These are phyloP conservation scores for Coracopsis vasa DNA, from an alignment of 2,113 vertebrate species.

Conservation along the genomic window DNA sequence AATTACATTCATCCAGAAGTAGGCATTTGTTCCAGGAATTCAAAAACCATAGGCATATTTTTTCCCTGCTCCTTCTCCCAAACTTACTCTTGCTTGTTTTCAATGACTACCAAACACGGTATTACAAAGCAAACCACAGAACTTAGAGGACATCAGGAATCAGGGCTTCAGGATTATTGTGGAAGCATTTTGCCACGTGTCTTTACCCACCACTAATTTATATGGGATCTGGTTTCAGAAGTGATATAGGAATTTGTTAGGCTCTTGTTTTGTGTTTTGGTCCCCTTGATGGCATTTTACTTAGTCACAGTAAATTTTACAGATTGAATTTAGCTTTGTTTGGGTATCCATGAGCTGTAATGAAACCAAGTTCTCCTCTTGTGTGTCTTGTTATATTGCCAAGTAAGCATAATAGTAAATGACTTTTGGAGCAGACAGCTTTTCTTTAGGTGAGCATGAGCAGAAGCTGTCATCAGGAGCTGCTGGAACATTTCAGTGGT, in stretches of 20 bases:
- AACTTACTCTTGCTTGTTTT: background rate
- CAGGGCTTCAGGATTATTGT: background rate
- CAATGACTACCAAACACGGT: background rate
- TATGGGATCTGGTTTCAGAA: background rate
- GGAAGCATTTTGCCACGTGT: fast-evolving
- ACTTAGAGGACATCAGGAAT: background rate
- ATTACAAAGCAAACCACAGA: background rate
- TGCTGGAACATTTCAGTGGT: background rate
- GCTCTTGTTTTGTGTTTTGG: background rate
- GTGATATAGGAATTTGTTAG: background rate
- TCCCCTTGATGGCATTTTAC: background rate
- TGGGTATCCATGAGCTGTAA: background rate
- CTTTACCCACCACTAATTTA: background rate
- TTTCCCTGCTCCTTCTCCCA: background rate
- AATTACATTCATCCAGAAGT: background rate
- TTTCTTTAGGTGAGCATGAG: background rate
- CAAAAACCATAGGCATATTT: background rate
- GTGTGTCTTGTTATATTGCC: background rate
- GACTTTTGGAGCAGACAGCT: background rate
- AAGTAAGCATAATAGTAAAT: background rate
- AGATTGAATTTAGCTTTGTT: background rate
- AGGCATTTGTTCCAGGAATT: background rate
- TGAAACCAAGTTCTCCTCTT: background rate
- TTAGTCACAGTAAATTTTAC: background rate
- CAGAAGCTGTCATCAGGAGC: background rate